Evolutionary conservation across 2,888 invertebrate species (phyloP), one percentile per base, ranked within the genome.

Genomic region (Boloria selene): DNA sequence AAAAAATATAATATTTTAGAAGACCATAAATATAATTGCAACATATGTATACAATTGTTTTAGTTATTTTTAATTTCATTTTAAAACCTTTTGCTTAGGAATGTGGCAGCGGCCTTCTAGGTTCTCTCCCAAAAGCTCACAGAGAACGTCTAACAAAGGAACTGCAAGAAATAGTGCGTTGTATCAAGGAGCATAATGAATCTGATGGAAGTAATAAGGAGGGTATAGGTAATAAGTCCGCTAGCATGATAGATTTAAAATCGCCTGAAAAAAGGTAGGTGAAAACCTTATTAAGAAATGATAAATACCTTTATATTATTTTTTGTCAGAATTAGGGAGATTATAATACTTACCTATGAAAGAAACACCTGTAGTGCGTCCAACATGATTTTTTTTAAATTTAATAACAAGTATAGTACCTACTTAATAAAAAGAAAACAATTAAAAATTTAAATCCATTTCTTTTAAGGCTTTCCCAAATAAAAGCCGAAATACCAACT

Each of bases 21-120:
- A 10, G 31, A 38, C 31, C 3, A 10, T 38, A 10, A 38, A 2
- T 7, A 38, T 22, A 38, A 38, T 38, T 10, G 7, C 10, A 38
- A 10, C 7, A 38, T 38, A 2, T 22, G 22, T 22, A 22, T 22
- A 22, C 22, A 22, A 22, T 22, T 22, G 22, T 22, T n/a, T n/a
- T n/a, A n/a, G n/a, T n/a, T 22, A 22, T 22, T 22, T 2, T 22
- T 22, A 7, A 38, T 38, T 10, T 38, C 31, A 10, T 38, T 38
- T 38, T 38, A 10, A 38, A 38, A 38, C 4, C 4, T 18, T n/a
- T 14, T 64, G 22, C 17, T 44, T 38, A 44, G 88, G 90, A 92
- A 72, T 86, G 85, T 38, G 92, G 92, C 2, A 88, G 88, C 68
- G 81, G 81, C 0, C 74, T 93, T 7, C 82, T 92, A 4, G 85